These are phyloP conservation scores for Erythrolamprus reginae DNA, from an alignment of 2,113 vertebrate genomes.

Conservation along the genomic window DNA sequence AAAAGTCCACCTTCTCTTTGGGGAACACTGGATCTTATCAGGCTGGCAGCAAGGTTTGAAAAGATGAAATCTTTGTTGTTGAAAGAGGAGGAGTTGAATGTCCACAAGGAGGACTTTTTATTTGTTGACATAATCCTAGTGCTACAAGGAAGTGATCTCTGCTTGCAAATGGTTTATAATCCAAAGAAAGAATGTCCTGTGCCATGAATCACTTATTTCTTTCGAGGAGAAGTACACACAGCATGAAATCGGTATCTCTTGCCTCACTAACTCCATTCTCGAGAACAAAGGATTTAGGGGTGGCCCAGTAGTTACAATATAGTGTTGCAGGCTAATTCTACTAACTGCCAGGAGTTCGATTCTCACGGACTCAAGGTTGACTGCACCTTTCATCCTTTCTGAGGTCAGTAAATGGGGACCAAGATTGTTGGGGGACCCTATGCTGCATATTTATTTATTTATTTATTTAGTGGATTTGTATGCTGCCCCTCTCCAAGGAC, in stretches of 20 bases:
- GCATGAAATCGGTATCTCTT: background rate
- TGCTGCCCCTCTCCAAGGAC: no score
- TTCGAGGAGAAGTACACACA: background rate
- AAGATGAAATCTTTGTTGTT: background rate
- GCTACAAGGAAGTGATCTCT: conserved; percentile 1
- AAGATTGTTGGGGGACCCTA: background rate
- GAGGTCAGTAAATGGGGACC: background rate
- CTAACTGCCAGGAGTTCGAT: background rate
- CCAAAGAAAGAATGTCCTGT: background rate
- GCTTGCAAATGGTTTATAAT: background rate
- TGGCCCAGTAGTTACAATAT: background rate
- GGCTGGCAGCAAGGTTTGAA: background rate
- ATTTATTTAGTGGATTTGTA: no score
- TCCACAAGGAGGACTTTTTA: background rate
- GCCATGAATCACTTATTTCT: background rate
- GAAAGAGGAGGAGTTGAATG: background rate
- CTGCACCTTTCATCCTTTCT: background rate
- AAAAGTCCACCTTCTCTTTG: background rate
- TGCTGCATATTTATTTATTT: no score
- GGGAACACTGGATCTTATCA: background rate
- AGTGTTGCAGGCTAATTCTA: background rate
- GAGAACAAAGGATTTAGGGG: background rate
- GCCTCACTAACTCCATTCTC: background rate
- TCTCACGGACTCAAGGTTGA: background rate
- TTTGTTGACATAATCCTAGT: background rate